Evolutionary conservation across 1,140 invertebrate species (phyloP), one percentile per base, ranked within the genome.

Genomic region (Pissodes strobi): DNA sequence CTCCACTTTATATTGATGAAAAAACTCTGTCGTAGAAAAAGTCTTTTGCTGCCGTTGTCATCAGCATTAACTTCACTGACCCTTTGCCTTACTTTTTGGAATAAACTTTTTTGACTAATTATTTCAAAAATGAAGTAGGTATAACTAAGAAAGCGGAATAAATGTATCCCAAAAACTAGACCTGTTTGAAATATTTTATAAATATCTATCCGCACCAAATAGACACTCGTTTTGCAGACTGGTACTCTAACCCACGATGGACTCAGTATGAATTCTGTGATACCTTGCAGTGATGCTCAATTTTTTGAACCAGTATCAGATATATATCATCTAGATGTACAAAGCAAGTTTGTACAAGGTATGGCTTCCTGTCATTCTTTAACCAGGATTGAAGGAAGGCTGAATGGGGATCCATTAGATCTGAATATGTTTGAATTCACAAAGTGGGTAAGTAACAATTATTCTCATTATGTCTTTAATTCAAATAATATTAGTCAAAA

Each of bases 241-340:
- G 96, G 96, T 25, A 98, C 96, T 1, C 78, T 97, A 68, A 94
- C 94, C 15, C 90, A 98, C 80, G 96, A 98, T 78, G 94, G 95
- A 9, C 79, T 98, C 23, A 94, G 97, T 75, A 88, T 98, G 80
- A 92, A 92, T 84, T 92, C 92, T 19, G 87, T 95, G 1, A 84
- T 97, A 49, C 88, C 91, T 0, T 82, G 82, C 21, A 68, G 76
- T 0, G 79, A 82, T 0, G 81, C 78, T 5, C 81, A 82, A 34
- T 89, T 90, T 65, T 81, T 83, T 21, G 73, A 83, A n/a, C 82
- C 85, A 0, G 75, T 86, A 1, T 83, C 83, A 39, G 79, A 86
- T 43, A 79, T 87, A 5, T 66, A 72, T 9, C 69, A 78, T 0
- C 64, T 86, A 1, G 78, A 83, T 13, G 76, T 67, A 19, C 82